phyloP scores from a whole-genome alignment of 2,888 invertebrate genomes.

The Caenorhabditis sulstoni region DNA sequence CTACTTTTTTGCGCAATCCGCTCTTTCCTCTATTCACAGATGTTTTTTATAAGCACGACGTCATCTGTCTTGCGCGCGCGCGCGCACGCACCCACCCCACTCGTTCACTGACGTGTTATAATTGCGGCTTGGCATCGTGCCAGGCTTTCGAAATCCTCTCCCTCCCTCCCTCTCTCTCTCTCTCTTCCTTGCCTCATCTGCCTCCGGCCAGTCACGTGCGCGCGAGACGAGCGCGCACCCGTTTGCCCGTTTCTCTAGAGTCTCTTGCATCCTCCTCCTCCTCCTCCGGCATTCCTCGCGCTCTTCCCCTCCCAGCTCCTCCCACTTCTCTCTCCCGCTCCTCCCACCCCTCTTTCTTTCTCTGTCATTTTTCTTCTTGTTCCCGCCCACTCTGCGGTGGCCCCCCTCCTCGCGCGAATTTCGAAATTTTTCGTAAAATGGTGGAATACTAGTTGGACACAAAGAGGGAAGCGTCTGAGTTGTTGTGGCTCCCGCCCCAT shows the following conservation, averaged over 20 bases:
- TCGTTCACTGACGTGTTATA: slow-evolving; percentile 63
- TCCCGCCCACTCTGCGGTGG: slow-evolving; percentile 5
- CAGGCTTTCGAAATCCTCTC: slow-evolving; percentile 59
- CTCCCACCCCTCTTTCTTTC: slow-evolving; percentile 15
- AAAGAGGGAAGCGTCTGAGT: slow-evolving; percentile 5
- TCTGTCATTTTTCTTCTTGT: slow-evolving; percentile 21
- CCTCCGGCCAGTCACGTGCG: slow-evolving; percentile 54
- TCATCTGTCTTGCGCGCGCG: slow-evolving; percentile 49
- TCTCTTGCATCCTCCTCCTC: slow-evolving; percentile 15
- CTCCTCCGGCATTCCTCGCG: slow-evolving; percentile 30
- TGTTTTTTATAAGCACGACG: slow-evolving; percentile 59
- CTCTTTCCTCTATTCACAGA: slow-evolving; percentile 45
- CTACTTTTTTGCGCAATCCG: slow-evolving; percentile 31
- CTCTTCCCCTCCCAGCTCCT: slow-evolving; percentile 34
- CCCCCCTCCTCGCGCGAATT: slow-evolving; percentile 23
- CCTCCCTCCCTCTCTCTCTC: background rate
- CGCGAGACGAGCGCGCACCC: slow-evolving; percentile 55
- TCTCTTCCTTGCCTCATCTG: background rate
- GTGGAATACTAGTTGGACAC: slow-evolving; percentile 1
- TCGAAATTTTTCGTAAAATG: slow-evolving; percentile 59
- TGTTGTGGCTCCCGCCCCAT: slow-evolving; percentile 11
- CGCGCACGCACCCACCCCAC: slow-evolving; percentile 51
- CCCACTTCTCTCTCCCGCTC: slow-evolving; percentile 50
- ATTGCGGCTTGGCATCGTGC: slow-evolving; percentile 64
- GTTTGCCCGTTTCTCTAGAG: slow-evolving; percentile 30